Evolutionary conservation across 2,888 invertebrate species (phyloP).

Genomic region (Bhutanitis thaidina): DNA sequence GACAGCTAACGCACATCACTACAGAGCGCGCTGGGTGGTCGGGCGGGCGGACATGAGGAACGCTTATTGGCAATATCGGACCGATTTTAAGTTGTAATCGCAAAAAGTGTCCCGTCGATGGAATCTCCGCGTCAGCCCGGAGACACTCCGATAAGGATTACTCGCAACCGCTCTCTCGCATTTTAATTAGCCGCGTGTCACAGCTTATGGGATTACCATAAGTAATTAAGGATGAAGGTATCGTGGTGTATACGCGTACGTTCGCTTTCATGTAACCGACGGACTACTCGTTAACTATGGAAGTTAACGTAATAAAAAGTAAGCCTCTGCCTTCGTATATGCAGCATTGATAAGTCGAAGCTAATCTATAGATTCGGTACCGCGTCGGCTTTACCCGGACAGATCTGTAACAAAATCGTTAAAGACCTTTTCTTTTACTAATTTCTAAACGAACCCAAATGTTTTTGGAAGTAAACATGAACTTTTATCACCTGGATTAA

Average conservation of each 20-base stretch:
- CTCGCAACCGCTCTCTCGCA: background rate
- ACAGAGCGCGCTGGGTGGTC: conserved; percentile 4
- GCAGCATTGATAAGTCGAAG: no score
- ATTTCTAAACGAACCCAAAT: no score
- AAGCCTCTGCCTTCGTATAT: background rate
- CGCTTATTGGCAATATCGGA: conserved; percentile 7
- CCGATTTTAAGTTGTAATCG: background rate
- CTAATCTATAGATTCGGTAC: no score
- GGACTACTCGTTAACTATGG: background rate
- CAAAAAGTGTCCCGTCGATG: background rate
- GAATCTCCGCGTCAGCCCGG: background rate
- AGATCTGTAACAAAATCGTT: no score
- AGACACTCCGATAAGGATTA: background rate
- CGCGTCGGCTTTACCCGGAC: no score
- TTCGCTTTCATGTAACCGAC: background rate
- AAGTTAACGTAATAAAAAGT: background rate
- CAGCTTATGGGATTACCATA: background rate
- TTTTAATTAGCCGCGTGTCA: background rate
- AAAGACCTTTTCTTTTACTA: no score
- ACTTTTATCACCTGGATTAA: no score
- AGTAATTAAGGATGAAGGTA: background rate
- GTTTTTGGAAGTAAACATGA: no score
- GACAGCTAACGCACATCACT: background rate
- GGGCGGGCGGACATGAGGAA: background rate
- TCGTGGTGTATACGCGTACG: background rate